Conservation (phyloP, 2,797 vertebrate genomes). For the Brachyalestes nurse region DNA sequence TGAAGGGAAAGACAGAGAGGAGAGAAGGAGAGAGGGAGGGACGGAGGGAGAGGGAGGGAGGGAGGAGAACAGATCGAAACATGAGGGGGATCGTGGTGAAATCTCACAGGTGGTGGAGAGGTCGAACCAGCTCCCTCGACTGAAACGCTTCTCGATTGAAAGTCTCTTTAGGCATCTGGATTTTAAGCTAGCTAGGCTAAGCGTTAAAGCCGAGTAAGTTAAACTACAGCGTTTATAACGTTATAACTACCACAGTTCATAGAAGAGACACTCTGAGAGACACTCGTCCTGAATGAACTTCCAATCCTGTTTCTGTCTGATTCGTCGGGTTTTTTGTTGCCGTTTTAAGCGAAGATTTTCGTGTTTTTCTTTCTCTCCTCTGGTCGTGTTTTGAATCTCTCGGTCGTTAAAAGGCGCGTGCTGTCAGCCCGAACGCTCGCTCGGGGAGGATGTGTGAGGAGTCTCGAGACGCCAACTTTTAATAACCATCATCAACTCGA, state of each 20-base stretch:
- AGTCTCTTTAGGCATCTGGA: neutral
- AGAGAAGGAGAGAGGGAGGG: constrained; percentile 35
- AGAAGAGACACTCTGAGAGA: too few relatives aligned
- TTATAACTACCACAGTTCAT: too few relatives aligned
- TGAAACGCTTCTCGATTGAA: neutral
- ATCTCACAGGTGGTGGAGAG: constrained; percentile 81
- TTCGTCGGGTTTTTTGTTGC: neutral
- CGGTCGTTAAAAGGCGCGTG: neutral
- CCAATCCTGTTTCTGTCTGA: neutral
- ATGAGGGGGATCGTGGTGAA: constrained; percentile 54
- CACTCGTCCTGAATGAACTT: neutral
- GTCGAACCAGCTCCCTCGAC: constrained; percentile 29
- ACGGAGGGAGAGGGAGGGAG: constrained; percentile 38
- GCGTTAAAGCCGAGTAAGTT: neutral
- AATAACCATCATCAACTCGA: neutral
- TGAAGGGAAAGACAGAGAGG: constrained; percentile 27
- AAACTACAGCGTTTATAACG: too few relatives aligned
- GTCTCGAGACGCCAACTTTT: neutral
- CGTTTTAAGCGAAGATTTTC: neutral
- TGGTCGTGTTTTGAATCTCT: neutral
- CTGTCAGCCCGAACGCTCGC: neutral
- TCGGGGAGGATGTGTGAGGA: neutral
- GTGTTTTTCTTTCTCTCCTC: too few relatives aligned
- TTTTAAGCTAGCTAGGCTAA: neutral
- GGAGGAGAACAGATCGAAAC: constrained; percentile 55